Evolutionary conservation across 2,888 invertebrate genomes (phyloP), one percentile per base, ranked within the genome.

Genomic region (Cartodere bifasciata): DNA sequence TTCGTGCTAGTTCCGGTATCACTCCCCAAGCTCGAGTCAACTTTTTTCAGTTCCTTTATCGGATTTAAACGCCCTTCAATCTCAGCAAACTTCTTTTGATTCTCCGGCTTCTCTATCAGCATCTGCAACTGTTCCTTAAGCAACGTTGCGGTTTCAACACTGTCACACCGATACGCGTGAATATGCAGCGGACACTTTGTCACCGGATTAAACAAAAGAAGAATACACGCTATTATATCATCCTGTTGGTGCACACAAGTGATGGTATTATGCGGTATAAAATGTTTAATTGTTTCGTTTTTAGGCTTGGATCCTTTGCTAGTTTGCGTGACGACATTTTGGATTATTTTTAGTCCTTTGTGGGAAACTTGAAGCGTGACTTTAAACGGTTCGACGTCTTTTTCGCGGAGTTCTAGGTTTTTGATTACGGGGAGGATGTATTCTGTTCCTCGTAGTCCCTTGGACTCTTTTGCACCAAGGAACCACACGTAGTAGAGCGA

Each of bases 161-260:
- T 88, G 59, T 95, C 95, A 58, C 88, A 92, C 33, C 33, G 16
- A 55, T 75, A 95, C 31, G 90, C 92, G 56, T 97, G 95, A 2
- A 92, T 90, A 55, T 95, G 94, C 14, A 95, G 78, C 1, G 92
- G 92, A 55, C 90, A 88, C 44, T 86, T 83, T 5, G 92, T 92
- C 32, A 87, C 78, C 1, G 94, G 92, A 64, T 95, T 95, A 56
- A 87, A 91, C 1, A 95, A 73, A 26, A 95, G 67, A 41, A 94
- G 70, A 33, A 95, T 90, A 47, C 88, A 88, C 2, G 91, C 88
- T 24, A 95, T 92, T 23, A 94, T 78, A 53, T 97, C 95, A 32
- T 85, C 86, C 35, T 85, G 80, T 44, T 88, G 87, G 47, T 83
- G 79, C 11, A 86, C 86, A 55, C 84, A 88, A 25, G 92, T 86